Percentiles rank a stretch among this genome's conserved stretches.
Evolutionary conservation across 2,113 vertebrate species (phyloP).

Genomic region (Neomonachus schauinslandi): DNA sequence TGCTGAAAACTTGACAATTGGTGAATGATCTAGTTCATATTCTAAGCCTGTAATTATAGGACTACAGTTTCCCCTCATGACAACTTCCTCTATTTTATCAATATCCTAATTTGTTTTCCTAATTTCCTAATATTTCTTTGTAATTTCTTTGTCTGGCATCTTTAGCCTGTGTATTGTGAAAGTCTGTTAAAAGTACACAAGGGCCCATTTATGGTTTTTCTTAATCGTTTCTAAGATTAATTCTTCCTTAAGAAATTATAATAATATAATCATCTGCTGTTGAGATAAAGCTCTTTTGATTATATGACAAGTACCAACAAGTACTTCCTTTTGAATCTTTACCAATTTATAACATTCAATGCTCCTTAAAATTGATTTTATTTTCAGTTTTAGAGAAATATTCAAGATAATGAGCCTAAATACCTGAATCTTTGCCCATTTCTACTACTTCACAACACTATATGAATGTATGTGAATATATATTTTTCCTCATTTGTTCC

Average conservation of each 20-base stretch:
- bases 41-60: slow-evolving; percentile 83
- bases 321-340: slow-evolving; percentile 50
- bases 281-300: slow-evolving; percentile 51
- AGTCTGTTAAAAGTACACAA: slow-evolving; percentile 18
- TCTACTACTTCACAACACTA: not conserved
- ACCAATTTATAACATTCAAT: not conserved
- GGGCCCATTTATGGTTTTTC: slow-evolving; percentile 7
- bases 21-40: slow-evolving; percentile 84
- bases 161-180: slow-evolving; percentile 71
- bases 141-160: slow-evolving; percentile 69
- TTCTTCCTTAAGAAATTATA: slow-evolving; percentile 12
- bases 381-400: slow-evolving; percentile 44
- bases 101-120: slow-evolving; percentile 76
- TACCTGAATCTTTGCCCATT: slow-evolving; percentile 28
- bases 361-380: slow-evolving; percentile 48
- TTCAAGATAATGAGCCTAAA: slow-evolving; percentile 25
- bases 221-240: slow-evolving; percentile 45
- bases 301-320: slow-evolving; percentile 7
- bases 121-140: slow-evolving; percentile 64
- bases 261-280: slow-evolving; percentile 25
- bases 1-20: slow-evolving; percentile 80
- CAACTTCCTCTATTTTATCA: slow-evolving; percentile 78
- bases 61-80: slow-evolving; percentile 78
- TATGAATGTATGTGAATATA: not conserved
- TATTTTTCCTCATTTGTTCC: not conserved